Evolutionary conservation across 2,888 invertebrate species (phyloP), one percentile per base, ranked within the genome.

Genomic region (Agonopterix arenella): DNA sequence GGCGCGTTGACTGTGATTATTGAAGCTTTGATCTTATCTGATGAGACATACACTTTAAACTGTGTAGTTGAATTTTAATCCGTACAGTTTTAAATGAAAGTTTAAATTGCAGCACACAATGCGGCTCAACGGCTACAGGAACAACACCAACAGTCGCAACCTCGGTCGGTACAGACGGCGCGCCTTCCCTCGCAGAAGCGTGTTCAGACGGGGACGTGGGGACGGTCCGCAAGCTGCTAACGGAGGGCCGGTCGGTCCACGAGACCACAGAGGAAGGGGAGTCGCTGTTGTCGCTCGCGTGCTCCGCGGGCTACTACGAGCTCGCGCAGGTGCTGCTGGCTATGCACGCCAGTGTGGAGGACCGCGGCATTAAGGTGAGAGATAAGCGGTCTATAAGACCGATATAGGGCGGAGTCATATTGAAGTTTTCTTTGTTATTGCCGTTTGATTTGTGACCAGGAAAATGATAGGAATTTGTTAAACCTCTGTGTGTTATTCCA

Each of bases 221-320:
- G 62, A 96, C 97, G 13, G 97, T 98, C 50, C 93, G 95, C 66
- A 96, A 97, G 80, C 91, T 98, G 57, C 92, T 98, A 54, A 96
- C 97, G 47, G 98, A 98, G 84, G 98, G 98, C 47, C 93, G 97
- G 52, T 96, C 96, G 70, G 96, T 98, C 55, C 96, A 97, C 91
- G 98, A 98, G 90, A 97, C 98, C 59, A 97, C 97, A 54, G 98
- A 98, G 84, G 98, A 98, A 84, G 98, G 98, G 61, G 98, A 99
- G 86, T 97, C 97, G 71, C 90, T 99, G 57, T 91, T 99, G 57
- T 98, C 98, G 50, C 93, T 98, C 68, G 98, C 98, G 55, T 98
- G 98, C 85, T 97, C 98, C 56, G 98, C 98, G 56, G 98, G 98
- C 47, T 98, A 98, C 90, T 98, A 96, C 90, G 98, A 98, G 88